Evolutionary conservation across 2,113 vertebrate genomes (phyloP).

Genomic region (Prunella fulvescens): DNA sequence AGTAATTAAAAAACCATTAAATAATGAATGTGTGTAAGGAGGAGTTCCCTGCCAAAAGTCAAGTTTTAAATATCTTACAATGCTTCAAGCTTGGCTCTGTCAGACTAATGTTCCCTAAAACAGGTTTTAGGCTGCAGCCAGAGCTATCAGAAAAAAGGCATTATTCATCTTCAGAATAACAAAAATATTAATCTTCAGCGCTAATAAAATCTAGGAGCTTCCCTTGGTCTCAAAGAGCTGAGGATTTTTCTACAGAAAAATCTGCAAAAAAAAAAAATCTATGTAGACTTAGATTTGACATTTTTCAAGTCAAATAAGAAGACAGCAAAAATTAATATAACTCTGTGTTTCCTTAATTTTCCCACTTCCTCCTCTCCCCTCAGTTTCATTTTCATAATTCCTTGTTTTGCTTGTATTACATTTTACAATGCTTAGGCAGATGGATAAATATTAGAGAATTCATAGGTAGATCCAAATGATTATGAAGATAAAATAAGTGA

Average conservation of each 20-base stretch:
- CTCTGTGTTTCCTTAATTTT: neutral
- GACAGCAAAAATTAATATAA: neutral
- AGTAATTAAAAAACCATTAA: neutral
- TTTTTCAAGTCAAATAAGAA: neutral
- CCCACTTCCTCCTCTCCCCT: neutral
- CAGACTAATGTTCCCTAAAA: neutral
- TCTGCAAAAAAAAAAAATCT: too few relatives aligned
- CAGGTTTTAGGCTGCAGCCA: neutral
- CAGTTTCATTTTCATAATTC: neutral
- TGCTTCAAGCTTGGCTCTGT: neutral
- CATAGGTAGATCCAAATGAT: fast-evolving
- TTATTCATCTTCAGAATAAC: neutral
- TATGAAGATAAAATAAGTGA: neutral
- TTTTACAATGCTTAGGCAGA: neutral
- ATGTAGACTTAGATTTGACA: neutral
- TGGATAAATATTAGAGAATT: neutral
- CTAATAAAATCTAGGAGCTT: neutral
- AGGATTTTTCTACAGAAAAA: neutral
- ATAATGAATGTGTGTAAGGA: neutral
- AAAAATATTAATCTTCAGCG: neutral
- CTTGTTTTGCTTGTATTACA: neutral
- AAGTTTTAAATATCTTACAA: neutral
- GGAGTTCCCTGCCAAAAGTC: neutral
- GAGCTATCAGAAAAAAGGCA: neutral
- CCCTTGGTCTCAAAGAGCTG: neutral